Evolutionary conservation across 2,797 vertebrate genomes (phyloP), one percentile per base, ranked within the genome.

Genomic region (Eptatretus atami): DNA sequence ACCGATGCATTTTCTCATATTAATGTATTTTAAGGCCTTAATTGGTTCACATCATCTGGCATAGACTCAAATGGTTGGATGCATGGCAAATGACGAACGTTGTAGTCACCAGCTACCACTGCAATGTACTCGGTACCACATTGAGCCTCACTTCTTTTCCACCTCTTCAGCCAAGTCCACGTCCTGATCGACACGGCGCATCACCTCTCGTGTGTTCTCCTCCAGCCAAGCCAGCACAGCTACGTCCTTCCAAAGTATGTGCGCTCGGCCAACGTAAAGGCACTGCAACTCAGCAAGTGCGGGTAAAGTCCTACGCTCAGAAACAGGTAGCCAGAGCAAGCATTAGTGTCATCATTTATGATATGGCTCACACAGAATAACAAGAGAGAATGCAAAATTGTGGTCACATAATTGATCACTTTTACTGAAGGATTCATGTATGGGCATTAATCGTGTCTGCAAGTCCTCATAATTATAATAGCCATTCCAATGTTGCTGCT

Each of bases 181-280:
- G 63, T 68, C 75, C 3, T 74, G 66, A 5, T 94, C 82, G 64
- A 86, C 84, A 57, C 75, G 72, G 53, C 13, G 69, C 54, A 98
- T 67, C 63, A 86, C 88, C 66, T 78, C 76, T 1, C 66, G 78
- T 61, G 86, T 82, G 0, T 75, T 79, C 66, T 80, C 76, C 69
- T 96, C 90, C 73, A 96, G 70, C 92, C 92, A 98, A 25, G 78
- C 75, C 78, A 98, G 81, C 64, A 82, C 75, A 0, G 75, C 70
- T 0, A 79, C 74, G 44, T 94, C 86, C 71, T 81, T 86, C 92
- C 90, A 98, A 64, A 95, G 73, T 65, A 67, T 69, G 64, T 77
- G 81, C 1, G 77, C 80, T 69, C 92, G 78, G 65, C 83, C 87
- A 11, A 87, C 75, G 63, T 85, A 98, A 25, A 96, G 77, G 53